Percentiles rank a stretch among this genome's conserved stretches.
These are phyloP conservation scores for Drosophila parabipectinata DNA, from an alignment of 1,140 invertebrate species.

Conservation along the genomic window DNA sequence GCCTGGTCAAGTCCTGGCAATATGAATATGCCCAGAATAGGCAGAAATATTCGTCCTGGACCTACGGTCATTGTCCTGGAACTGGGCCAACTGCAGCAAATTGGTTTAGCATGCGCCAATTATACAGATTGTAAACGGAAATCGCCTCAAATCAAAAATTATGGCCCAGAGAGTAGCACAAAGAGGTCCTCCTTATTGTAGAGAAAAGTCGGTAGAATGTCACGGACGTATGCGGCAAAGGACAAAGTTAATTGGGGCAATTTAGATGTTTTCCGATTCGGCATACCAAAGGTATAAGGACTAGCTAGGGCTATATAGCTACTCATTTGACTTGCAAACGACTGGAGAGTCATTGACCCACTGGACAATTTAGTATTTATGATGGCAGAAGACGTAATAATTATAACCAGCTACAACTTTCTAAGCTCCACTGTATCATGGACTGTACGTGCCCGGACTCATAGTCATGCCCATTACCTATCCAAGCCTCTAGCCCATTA, in stretches of 20 bases:
- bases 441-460: constrained; percentile 8
- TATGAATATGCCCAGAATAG: constrained; percentile 12
- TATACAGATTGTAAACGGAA: constrained; percentile 60
- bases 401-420: neutral
- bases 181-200: constrained; percentile 7
- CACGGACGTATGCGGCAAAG: constrained; percentile 26
- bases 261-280: constrained; percentile 33
- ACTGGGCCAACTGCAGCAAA: constrained; percentile 52
- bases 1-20: constrained; percentile 26
- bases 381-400: neutral
- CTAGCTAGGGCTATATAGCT: neutral
- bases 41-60: neutral
- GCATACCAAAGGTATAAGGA: neutral
- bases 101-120: constrained; percentile 46
- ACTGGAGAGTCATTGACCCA: neutral
- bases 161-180: constrained; percentile 15
- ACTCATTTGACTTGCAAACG: constrained; percentile 23
- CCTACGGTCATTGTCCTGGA: constrained; percentile 44
- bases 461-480: no score
- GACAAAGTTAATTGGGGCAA: constrained; percentile 42
- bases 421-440: neutral
- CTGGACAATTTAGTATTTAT: neutral
- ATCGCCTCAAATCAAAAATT: constrained; percentile 51
- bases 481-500: constrained; percentile 5
- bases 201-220: constrained; percentile 13